phyloP scores from a whole-genome alignment of 2,888 invertebrate species.

The Germaria angustata region DNA sequence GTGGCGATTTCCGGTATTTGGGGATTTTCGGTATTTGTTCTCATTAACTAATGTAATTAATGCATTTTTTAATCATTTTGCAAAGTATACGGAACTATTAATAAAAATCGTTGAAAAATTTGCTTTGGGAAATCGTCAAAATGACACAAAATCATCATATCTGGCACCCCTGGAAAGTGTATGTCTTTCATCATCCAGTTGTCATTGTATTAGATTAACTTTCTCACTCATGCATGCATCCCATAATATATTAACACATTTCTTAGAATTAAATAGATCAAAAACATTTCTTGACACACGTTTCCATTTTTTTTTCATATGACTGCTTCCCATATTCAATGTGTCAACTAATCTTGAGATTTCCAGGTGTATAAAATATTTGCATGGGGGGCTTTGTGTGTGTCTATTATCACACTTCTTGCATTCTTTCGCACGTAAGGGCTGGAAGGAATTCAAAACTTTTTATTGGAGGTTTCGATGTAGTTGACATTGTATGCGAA shows the following conservation, averaged over 20 bases:
- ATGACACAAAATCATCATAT: no score
- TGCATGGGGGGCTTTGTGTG: neutral
- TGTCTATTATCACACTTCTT: neutral
- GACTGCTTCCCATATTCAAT: neutral
- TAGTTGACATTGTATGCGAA: neutral
- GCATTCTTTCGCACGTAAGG: neutral
- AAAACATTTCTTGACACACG: neutral
- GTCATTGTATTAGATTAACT: no score
- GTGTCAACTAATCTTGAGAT: constrained; percentile 6
- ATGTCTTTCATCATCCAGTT: no score
- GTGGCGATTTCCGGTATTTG: no score
- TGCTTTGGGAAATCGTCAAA: no score
- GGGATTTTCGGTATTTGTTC: no score
- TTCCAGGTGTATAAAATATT: neutral
- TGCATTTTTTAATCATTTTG: no score
- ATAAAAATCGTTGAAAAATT: no score
- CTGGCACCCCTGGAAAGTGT: no score
- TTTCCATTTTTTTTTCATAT: neutral
- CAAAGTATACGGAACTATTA: no score
- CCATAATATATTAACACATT: neutral
- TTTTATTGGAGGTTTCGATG: neutral
- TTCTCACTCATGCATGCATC: neutral
- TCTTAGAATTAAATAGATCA: neutral
- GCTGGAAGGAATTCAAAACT: neutral
- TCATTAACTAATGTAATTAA: no score